A percentile compares a stretch with the other conserved stretches of the same genome.
These are phyloP conservation scores for Rhabdophis nuchalis DNA, from an alignment of 2,797 vertebrate species.

Conservation along the genomic window DNA sequence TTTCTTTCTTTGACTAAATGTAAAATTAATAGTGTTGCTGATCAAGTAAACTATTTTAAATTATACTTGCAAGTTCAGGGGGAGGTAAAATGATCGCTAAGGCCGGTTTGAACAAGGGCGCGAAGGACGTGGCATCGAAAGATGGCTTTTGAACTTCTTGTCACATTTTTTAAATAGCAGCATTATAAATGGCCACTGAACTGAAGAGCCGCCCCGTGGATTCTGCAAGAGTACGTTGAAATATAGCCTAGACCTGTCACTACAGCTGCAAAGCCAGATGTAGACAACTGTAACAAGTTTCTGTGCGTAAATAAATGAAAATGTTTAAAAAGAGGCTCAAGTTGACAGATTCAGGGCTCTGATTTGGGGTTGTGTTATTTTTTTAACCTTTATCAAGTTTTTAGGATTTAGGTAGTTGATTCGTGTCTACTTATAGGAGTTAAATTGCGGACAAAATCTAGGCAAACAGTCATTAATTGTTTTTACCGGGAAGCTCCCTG, in stretches of 20 bases:
- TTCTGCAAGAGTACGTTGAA: background rate
- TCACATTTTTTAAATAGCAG: background rate
- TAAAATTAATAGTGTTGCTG: background rate
- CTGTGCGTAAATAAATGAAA: background rate
- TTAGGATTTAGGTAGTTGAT: constrained; percentile 59
- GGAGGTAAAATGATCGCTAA: background rate
- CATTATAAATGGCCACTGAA: background rate
- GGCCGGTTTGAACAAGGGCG: background rate
- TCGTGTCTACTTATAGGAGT: constrained; percentile 69
- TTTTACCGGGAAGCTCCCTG: constrained; percentile 35
- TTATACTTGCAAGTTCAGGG: background rate
- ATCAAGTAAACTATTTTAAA: background rate
- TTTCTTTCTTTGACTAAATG: background rate
- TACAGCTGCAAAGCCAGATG: background rate
- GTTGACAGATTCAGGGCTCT: constrained; percentile 31
- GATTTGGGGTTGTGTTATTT: constrained; percentile 38
- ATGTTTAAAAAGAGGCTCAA: constrained; percentile 7
- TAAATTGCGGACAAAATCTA: constrained; percentile 59
- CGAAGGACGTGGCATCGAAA: background rate
- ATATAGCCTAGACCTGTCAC: background rate
- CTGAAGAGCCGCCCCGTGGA: background rate
- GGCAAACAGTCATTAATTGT: constrained; percentile 54
- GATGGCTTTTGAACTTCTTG: background rate
- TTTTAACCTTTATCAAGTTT: constrained; percentile 50
- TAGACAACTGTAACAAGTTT: background rate